These are phyloP conservation scores for Chironomus tentans DNA, from an alignment of 2,888 invertebrate genomes.

Conservation along the genomic window DNA sequence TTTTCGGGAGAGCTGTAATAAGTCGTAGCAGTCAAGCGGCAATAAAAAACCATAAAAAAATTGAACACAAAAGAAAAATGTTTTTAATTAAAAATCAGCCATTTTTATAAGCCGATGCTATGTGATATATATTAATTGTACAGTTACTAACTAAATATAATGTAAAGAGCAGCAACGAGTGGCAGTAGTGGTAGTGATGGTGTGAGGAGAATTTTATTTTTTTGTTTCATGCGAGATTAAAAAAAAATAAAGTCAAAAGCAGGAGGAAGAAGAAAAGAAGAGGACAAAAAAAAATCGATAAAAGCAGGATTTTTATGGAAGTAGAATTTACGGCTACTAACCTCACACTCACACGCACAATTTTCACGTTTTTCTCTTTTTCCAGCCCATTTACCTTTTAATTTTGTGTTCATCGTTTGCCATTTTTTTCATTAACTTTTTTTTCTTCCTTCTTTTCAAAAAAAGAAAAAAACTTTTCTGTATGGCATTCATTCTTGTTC, in stretches of 20 bases:
- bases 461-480: not conserved
- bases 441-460: not conserved
- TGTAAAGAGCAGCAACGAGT: not conserved
- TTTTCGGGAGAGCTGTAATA: not conserved
- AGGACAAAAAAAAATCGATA: not conserved
- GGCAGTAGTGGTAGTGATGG: not conserved
- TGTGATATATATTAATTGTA: not conserved
- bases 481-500: not conserved
- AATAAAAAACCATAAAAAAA: slow-evolving; percentile 1
- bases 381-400: slow-evolving; percentile 8
- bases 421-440: slow-evolving; percentile 9
- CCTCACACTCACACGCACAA: not conserved
- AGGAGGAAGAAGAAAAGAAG: not conserved
- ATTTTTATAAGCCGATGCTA: not conserved
- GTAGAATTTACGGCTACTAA: not conserved
- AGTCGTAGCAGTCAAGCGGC: not conserved
- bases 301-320: not conserved
- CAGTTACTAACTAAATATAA: not conserved
- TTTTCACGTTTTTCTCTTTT: slow-evolving; percentile 13
- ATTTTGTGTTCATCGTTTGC: slow-evolving; percentile 3
- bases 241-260: not conserved
- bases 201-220: not conserved
- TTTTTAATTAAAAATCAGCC: slow-evolving; percentile 16
- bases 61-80: not conserved
- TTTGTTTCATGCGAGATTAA: not conserved